Evolutionary conservation across 2,797 vertebrate genomes (phyloP).

Genomic region (Enteromius anoplus): DNA sequence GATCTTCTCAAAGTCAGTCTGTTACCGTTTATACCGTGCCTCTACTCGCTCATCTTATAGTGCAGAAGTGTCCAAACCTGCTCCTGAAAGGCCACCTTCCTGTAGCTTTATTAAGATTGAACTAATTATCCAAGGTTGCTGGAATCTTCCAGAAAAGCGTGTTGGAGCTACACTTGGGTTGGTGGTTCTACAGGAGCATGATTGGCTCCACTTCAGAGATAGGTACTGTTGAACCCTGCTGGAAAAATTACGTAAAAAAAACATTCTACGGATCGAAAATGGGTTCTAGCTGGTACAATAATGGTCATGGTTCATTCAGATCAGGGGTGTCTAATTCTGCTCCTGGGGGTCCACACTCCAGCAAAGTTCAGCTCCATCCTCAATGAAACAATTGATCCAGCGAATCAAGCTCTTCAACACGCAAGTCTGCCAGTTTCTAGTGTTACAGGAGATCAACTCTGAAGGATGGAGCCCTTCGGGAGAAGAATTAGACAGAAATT

Average conservation of each 20-base stretch:
- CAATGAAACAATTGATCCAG: slow-evolving; percentile 11
- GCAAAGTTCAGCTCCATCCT: neutral
- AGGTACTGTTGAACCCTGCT: neutral
- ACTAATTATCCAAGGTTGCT: neutral
- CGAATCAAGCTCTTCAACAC: neutral
- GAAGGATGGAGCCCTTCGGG: neutral
- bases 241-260: neutral
- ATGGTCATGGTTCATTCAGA: neutral
- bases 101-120: neutral
- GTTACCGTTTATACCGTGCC: neutral
- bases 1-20: slow-evolving; percentile 3
- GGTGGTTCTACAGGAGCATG: neutral
- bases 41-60: too few species aligned
- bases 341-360: neutral
- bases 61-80: neutral
- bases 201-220: neutral
- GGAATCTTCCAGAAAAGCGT: neutral
- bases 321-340: neutral
- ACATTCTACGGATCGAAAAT: neutral
- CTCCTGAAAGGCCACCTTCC: slow-evolving; percentile 2
- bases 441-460: neutral
- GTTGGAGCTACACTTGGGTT: neutral
- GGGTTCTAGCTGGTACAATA: neutral
- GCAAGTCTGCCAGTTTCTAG: neutral
- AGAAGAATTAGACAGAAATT: neutral